Evolutionary conservation across 2,113 vertebrate species (phyloP), one percentile per base, ranked within the genome.

Genomic region (Parus major): DNA sequence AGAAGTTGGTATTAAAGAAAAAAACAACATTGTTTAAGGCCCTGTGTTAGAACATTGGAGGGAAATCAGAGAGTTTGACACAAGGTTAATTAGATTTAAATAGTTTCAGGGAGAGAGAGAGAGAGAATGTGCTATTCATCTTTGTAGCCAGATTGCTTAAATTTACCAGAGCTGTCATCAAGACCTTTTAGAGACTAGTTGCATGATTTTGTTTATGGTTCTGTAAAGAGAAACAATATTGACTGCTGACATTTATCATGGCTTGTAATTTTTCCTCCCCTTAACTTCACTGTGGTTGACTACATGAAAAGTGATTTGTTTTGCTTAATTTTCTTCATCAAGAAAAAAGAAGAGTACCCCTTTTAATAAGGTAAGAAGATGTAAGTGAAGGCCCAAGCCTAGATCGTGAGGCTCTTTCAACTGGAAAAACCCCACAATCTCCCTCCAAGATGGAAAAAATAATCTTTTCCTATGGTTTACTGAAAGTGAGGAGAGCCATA

Each of bases 191-290:
- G 83, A 94, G 77, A 61, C 36, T 65, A 82, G 88, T 88, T 92
- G 94, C 68, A 90, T 92, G 81, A 96, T 97, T 97, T 98, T 98
- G 92, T 98, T 97, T 97, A 97, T 95, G 76, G 69, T 94, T 97
- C 96, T 95, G 82, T 50, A 73, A 95, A 93, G 78, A 92, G 81
- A 86, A 96, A 96, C 83, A 96, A 80, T 95, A 96, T 82, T 96
- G 92, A 97, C 90, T 92, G 87, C 92, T 96, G 93, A 93, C 83
- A 92, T 96, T 95, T 96, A 96, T 92, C 92, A 90, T 28, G 50
- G 31, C 56, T 96, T 95, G 71, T 93, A 92, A 91, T 92, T 96
- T 94, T 96, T 70, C 33, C 77, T 86, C 83, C 91, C 46, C 53
- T 92, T 93, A 93, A 86, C 88, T 93, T 85, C 90, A 72, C 71